A percentile compares a stretch with the other conserved stretches of the same genome.
Evolutionary conservation across 1,140 invertebrate species (phyloP).

Genomic region (Lysiphlebus fabarum): DNA sequence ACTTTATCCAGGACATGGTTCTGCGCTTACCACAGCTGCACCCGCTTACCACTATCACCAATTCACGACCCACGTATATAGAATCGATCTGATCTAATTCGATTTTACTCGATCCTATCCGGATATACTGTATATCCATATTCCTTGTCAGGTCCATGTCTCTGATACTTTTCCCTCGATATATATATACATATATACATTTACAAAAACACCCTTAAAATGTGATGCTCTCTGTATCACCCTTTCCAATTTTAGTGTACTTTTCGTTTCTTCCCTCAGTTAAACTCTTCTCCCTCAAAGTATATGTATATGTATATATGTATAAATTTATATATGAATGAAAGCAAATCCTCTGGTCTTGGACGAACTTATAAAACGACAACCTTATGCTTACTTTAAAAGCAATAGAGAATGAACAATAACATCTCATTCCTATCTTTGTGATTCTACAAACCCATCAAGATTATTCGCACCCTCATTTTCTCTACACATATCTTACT

Average conservation of each 20-base stretch:
- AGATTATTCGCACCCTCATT: constrained; percentile 4
- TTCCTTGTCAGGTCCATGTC: constrained; percentile 26
- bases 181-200: no score
- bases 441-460: constrained; percentile 2
- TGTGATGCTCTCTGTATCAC: no score
- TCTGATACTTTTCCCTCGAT: not conserved
- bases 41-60: constrained; percentile 39
- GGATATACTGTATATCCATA: constrained; percentile 19
- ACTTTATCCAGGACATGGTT: constrained; percentile 53
- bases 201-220: no score
- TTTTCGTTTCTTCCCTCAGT: no score
- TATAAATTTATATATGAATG: no score
- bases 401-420: no score
- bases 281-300: no score
- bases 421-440: not conserved
- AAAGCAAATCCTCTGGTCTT: no score
- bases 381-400: no score
- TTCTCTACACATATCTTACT: not conserved
- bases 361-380: not conserved
- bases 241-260: no score
- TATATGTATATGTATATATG: no score
- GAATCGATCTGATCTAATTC: constrained; percentile 31
- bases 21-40: constrained; percentile 50
- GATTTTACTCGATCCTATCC: no score
- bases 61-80: constrained; percentile 38